phyloP scores from a whole-genome alignment of 2,888 invertebrate genomes.

The Erebia aethiops region DNA sequence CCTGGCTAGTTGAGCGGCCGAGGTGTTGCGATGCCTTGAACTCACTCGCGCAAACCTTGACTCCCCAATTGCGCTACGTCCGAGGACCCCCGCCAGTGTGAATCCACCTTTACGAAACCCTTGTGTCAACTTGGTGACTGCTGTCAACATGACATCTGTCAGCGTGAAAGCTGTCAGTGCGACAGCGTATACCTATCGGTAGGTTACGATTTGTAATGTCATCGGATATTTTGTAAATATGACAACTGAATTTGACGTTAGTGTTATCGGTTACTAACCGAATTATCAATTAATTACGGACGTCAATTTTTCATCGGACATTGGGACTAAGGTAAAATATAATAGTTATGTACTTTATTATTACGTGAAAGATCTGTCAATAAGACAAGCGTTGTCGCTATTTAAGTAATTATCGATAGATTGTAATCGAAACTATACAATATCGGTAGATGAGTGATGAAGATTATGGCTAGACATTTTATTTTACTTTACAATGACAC shows the following conservation, averaged over 20 bases:
- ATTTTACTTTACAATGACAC: neutral
- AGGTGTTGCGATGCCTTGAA: conserved; percentile 91
- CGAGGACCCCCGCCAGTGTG: conserved; percentile 88
- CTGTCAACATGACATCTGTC: conserved; percentile 26
- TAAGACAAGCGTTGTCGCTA: conserved; percentile 2
- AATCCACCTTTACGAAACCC: conserved; percentile 29
- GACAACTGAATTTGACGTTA: neutral
- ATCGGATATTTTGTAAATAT: neutral
- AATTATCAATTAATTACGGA: conserved; percentile 1
- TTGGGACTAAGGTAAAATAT: neutral
- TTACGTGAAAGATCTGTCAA: conserved; percentile 10
- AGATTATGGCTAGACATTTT: neutral
- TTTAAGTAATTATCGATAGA: neutral
- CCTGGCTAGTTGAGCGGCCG: conserved; percentile 89
- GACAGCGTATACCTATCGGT: conserved; percentile 3
- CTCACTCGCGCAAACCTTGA: conserved; percentile 88
- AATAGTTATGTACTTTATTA: neutral
- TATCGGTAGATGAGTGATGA: conserved; percentile 7
- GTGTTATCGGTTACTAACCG: neutral
- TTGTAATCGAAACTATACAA: conserved; percentile 1
- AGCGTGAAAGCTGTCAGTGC: conserved; percentile 14
- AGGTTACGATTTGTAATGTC: neutral
- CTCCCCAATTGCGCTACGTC: conserved; percentile 92
- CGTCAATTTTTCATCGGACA: neutral
- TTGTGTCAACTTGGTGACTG: conserved; percentile 20